Conservation (phyloP, 2,113 vertebrate species). For the Gambusia holbrooki region DNA sequence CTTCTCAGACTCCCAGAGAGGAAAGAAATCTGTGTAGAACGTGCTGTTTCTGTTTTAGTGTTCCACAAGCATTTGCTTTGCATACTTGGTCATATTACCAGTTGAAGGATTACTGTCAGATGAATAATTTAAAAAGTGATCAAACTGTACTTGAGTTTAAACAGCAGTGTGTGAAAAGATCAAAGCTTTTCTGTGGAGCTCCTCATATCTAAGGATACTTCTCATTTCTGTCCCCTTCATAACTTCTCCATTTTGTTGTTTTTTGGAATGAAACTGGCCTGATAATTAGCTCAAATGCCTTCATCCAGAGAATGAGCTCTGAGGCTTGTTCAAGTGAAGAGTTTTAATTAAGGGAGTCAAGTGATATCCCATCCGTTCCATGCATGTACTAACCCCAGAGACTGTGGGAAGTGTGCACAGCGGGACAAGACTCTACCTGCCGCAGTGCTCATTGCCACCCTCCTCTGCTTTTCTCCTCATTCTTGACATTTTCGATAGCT, state of each 20-base stretch:
- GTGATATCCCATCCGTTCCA: conserved; percentile 55
- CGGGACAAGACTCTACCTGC: conserved; percentile 82
- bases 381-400: conserved; percentile 47
- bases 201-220: conserved; percentile 4
- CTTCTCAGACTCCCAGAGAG: conserved; percentile 49
- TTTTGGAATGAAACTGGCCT: conserved; percentile 7
- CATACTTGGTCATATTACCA: conserved; percentile 59
- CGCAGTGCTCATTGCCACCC: conserved; percentile 64
- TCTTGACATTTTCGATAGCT: conserved; percentile 81
- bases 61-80: conserved; percentile 68
- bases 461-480: conserved; percentile 73
- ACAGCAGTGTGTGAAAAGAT: not conserved
- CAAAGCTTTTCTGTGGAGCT: not conserved
- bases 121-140: conserved; percentile 27
- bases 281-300: conserved; percentile 51
- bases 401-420: conserved; percentile 62
- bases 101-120: conserved; percentile 10
- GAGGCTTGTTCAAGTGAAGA: conserved; percentile 44
- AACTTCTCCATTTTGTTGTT: conserved; percentile 36
- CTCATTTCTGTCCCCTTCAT: conserved; percentile 4
- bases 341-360: conserved; percentile 69
- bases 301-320: conserved; percentile 50
- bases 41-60: conserved; percentile 56
- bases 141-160: not conserved
- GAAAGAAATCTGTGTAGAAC: conserved; percentile 52